A percentile compares a stretch with the other conserved stretches of the same genome.
Conservation (phyloP, 2,888 invertebrate genomes). For the Macropis europaea region DNA sequence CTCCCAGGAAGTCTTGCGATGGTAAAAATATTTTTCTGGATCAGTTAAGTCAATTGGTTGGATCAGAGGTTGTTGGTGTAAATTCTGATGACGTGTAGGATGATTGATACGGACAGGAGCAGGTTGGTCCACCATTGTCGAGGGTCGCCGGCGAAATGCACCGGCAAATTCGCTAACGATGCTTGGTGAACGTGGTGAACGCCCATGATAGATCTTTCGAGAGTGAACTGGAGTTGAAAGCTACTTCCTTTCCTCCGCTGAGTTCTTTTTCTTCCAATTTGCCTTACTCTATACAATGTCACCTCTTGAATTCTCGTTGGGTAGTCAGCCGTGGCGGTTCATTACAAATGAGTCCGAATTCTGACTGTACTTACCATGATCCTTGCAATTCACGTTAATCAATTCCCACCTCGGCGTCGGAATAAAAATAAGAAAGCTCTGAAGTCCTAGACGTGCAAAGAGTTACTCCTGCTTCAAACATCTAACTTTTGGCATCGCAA, state of each 20-base stretch:
- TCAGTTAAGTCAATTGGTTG: too few relatives aligned
- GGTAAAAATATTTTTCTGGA: too few relatives aligned
- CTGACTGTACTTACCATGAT: too few relatives aligned
- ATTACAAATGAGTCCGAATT: too few relatives aligned
- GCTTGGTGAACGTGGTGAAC: slow-evolving; percentile 40
- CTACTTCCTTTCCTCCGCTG: slow-evolving; percentile 53
- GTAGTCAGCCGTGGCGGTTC: background rate
- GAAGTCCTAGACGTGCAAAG: too few relatives aligned
- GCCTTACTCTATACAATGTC: slow-evolving; percentile 26
- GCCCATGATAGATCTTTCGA: slow-evolving; percentile 36
- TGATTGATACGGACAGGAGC: background rate
- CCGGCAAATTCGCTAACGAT: slow-evolving; percentile 10
- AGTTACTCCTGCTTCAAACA: too few relatives aligned
- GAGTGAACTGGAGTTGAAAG: slow-evolving; percentile 42
- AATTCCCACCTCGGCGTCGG: too few relatives aligned
- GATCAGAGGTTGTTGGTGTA: too few relatives aligned
- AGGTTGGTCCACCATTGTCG: slow-evolving; percentile 5
- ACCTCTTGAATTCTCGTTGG: background rate
- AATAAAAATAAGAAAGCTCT: too few relatives aligned
- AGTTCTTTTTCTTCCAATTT: slow-evolving; percentile 45
- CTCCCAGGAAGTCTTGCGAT: too few relatives aligned
- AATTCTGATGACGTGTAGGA: too few relatives aligned
- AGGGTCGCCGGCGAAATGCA: slow-evolving; percentile 22
- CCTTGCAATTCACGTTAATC: too few relatives aligned
- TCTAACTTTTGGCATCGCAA: background rate